Evolutionary conservation across 1,140 invertebrate genomes (phyloP).

Genomic region (Cepaea nemoralis): DNA sequence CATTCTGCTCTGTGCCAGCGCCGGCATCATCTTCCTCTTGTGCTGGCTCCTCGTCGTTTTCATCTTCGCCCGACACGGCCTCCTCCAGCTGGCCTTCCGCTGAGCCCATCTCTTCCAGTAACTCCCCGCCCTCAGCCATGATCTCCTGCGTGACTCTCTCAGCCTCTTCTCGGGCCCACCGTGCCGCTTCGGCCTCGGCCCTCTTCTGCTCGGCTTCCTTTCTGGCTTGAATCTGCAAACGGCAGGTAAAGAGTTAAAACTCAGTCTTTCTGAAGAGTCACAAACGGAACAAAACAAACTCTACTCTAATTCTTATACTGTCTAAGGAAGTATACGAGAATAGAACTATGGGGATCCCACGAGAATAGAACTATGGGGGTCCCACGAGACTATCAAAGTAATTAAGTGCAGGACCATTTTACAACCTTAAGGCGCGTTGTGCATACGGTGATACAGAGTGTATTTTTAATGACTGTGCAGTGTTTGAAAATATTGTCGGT

Average conservation of each 20-base stretch:
- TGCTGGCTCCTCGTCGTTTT: not conserved
- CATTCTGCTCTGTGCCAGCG: not conserved
- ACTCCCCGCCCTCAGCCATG: slow-evolving; percentile 19
- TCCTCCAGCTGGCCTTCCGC: not conserved
- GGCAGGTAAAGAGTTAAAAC: not conserved
- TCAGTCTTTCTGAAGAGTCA: no score
- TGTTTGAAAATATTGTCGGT: no score
- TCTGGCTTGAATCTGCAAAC: slow-evolving; percentile 18
- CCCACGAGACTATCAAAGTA: no score
- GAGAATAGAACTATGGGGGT: no score
- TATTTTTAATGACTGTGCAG: no score
- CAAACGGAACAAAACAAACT: no score
- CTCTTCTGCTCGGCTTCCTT: slow-evolving; percentile 5
- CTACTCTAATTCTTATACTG: no score
- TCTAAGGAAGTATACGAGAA: no score
- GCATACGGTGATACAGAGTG: no score
- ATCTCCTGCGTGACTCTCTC: slow-evolving; percentile 29
- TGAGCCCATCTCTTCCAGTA: not conserved
- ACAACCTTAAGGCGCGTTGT: no score
- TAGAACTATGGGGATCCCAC: no score
- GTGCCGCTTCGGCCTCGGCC: slow-evolving; percentile 15
- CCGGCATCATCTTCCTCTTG: not conserved
- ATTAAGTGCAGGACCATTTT: no score
- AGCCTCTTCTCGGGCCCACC: slow-evolving; percentile 26
- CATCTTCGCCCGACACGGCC: not conserved